phyloP scores from a whole-genome alignment of 2,888 invertebrate genomes.

The Hyles lineata region DNA sequence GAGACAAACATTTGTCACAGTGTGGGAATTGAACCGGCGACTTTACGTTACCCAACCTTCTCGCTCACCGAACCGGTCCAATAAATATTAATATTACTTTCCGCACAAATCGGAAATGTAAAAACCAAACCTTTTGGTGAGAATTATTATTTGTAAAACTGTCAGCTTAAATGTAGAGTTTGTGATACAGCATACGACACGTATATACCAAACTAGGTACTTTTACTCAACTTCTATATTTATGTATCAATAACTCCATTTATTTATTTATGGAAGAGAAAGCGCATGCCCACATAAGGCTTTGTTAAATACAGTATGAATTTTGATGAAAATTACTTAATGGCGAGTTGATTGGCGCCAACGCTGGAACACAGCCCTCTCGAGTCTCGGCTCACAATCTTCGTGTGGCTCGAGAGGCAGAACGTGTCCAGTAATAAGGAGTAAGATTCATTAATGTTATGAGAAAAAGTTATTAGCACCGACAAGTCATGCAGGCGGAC shows the following conservation, averaged over 20 bases:
- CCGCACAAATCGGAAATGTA: no score
- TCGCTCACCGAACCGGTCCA: no score
- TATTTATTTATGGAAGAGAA: not conserved
- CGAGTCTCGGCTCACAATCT: constrained; percentile 42
- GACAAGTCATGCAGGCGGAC: constrained; percentile 63
- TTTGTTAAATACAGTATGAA: constrained; percentile 67
- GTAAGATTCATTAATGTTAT: constrained; percentile 81
- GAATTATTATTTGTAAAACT: no score
- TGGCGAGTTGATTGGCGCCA: constrained; percentile 68
- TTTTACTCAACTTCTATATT: not conserved
- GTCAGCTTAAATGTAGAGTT: no score
- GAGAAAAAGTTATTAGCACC: constrained; percentile 79
- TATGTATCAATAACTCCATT: not conserved
- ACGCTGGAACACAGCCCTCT: constrained; percentile 45
- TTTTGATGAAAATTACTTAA: constrained; percentile 74
- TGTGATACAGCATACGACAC: no score
- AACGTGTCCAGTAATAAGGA: constrained; percentile 81
- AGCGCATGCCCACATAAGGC: not conserved
- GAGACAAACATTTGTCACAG: no score
- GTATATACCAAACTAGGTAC: not conserved
- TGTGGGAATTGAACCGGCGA: no score
- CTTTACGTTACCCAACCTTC: no score
- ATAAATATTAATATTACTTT: constrained; percentile 41
- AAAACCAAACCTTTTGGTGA: no score
- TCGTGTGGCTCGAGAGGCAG: constrained; percentile 60